phyloP scores from a whole-genome alignment of 1,140 invertebrate genomes.

The Fopius arisanus region DNA sequence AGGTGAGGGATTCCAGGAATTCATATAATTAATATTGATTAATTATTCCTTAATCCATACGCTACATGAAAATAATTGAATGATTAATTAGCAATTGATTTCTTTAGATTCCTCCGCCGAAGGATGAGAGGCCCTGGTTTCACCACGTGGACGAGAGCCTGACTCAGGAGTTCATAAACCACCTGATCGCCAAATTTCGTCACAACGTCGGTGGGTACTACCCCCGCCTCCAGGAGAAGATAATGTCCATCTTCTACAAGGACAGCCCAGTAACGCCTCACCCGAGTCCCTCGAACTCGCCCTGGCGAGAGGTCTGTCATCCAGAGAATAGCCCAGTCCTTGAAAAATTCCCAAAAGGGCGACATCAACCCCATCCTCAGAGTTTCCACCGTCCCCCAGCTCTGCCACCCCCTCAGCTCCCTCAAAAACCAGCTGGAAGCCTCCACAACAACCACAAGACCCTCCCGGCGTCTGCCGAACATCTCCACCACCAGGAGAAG shows the following conservation, averaged over 20 bases:
- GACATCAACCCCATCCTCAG: too few species aligned
- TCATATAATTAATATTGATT: too few species aligned
- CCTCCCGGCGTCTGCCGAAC: too few species aligned
- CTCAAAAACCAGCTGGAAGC: too few species aligned
- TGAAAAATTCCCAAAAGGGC: too few species aligned
- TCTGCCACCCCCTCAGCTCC: conserved; percentile 16
- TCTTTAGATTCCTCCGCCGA: conserved; percentile 84
- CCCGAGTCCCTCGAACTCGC: conserved; percentile 58
- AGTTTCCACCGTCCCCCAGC: conserved; percentile 23
- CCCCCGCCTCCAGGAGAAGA: conserved; percentile 86
- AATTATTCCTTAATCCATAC: too few species aligned
- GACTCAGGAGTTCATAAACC: conserved; percentile 82
- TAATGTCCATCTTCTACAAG: conserved; percentile 73
- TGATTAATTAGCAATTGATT: background rate
- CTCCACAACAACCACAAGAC: too few species aligned
- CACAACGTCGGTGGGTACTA: conserved; percentile 92
- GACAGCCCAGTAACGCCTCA: conserved; percentile 61
- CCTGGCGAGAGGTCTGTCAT: conserved; percentile 64
- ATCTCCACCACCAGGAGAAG: background rate
- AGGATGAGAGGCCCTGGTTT: conserved; percentile 93
- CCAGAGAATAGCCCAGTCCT: conserved; percentile 48
- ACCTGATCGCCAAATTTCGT: conserved; percentile 85
- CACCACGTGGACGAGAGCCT: conserved; percentile 92
- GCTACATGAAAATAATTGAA: too few species aligned
- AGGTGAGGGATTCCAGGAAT: conserved; percentile 79